Evolutionary conservation across 2,797 vertebrate genomes (phyloP).

Genomic region (Nasua narica): DNA sequence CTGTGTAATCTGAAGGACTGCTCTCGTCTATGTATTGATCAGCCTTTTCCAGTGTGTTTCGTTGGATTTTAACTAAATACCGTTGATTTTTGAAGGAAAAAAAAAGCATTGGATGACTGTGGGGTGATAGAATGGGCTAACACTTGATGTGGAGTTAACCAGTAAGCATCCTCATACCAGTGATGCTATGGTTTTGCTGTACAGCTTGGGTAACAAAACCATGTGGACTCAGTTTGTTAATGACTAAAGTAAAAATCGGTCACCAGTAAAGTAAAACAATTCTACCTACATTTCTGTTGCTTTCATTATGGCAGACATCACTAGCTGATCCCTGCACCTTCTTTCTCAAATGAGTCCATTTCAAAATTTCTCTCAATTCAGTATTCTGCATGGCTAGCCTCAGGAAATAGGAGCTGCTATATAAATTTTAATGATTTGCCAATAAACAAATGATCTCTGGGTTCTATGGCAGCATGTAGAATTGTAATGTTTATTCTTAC

Average conservation of each 20-base stretch:
- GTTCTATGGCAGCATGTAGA: background rate
- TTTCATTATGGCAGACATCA: background rate
- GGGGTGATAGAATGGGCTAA: background rate
- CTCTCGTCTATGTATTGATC: conserved; percentile 67
- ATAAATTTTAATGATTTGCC: background rate
- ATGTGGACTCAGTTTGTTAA: background rate
- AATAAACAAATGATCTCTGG: background rate
- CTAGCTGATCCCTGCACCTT: background rate
- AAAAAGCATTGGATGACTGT: background rate
- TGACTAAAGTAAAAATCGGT: background rate
- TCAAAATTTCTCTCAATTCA: background rate
- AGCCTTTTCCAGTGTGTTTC: conserved; percentile 33
- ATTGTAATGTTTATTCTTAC: background rate
- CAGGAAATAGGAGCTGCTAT: background rate
- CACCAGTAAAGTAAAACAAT: background rate
- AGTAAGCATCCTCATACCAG: background rate
- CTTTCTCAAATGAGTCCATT: background rate
- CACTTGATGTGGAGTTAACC: background rate
- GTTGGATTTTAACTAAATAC: conserved; percentile 59
- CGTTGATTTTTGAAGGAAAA: conserved; percentile 13
- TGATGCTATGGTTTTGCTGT: background rate
- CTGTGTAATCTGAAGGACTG: conserved; percentile 61
- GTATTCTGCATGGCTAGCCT: background rate
- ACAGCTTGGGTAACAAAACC: background rate
- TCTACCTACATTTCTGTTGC: background rate